Evolutionary conservation across 1,140 invertebrate species (phyloP), one percentile per base, ranked within the genome.

Genomic region (Samia ricini): DNA sequence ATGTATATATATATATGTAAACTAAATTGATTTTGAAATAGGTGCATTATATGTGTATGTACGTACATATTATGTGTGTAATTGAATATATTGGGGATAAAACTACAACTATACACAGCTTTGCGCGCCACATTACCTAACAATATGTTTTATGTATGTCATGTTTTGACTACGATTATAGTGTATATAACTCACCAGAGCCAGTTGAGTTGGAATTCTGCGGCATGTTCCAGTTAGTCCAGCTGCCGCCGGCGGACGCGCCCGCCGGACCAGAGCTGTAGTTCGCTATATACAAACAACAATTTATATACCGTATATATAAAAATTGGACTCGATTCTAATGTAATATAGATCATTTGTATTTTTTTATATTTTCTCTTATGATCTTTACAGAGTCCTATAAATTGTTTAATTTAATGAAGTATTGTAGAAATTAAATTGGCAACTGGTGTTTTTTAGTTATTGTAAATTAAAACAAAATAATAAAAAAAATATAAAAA

Each of bases 191-290:
- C 82, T 81, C 77, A 91, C 88, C 88, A 68, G 88, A 89, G 68
- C 86, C 89, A 59, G 89, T 88, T 12, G 88, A 90, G 74, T 89
- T 88, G 68, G 90, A 91, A 77, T 91, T 91, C 75, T 88, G 89
- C 68, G 88, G 84, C 85, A 91, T 88, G 74, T 88, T 91, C 90
- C 89, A 91, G 81, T 88, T 89, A 74, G 89, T 90, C 88, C 89
- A 90, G 65, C 83, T 89, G 76, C 85, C 89, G 68, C 84, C 88
- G 62, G 86, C 87, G 49, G 90, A 89, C 63, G 88, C 88, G 66
- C 87, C 90, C 71, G 86, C 89, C 70, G 88, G 89, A 72, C 83
- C 90, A 69, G 83, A 85, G 74, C 81, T 90, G 83, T 90, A 90
- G 85, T 88, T 87, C 57, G 88, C 88, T 90, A 85, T 74, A 77